Conservation (phyloP, 2,888 invertebrate genomes). For the Cataglyphis cursor region DNA sequence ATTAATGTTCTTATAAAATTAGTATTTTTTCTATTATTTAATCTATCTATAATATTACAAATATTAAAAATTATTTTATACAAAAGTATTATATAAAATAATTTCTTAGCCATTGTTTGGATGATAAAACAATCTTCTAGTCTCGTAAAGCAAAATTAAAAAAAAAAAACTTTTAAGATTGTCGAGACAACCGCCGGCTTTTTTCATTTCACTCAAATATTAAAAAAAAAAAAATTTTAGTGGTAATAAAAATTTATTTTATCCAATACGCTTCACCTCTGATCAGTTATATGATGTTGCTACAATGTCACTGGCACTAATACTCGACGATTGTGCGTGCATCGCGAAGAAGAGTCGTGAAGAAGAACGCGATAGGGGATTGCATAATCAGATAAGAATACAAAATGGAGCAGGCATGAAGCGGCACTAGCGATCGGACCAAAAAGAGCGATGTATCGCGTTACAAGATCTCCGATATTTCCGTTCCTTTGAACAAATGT, state of each 20-base stretch:
- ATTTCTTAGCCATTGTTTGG: not conserved
- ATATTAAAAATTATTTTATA: constrained; percentile 5
- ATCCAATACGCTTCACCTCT: constrained; percentile 32
- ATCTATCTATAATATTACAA: not conserved
- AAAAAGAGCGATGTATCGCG: constrained; percentile 53
- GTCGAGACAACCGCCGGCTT: constrained; percentile 30
- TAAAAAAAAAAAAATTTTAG: not conserved
- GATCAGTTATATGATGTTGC: not conserved
- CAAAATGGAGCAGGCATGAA: constrained; percentile 45
- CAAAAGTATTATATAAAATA: not conserved
- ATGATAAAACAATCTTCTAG: not conserved
- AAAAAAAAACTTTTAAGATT: not conserved
- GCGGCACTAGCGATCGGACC: constrained; percentile 22
- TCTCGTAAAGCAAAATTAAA: not conserved
- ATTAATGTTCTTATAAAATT: not conserved
- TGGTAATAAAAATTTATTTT: not conserved
- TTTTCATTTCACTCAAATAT: not conserved
- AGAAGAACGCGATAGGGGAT: constrained; percentile 26
- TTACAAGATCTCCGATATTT: constrained; percentile 44
- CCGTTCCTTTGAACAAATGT: not conserved
- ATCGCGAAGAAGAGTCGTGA: constrained; percentile 27
- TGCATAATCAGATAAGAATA: constrained; percentile 57
- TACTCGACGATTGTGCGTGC: constrained; percentile 25
- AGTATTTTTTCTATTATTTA: not conserved
- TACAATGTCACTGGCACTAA: constrained; percentile 26